These are phyloP conservation scores for Hydractinia echinata DNA, from an alignment of 30 jellyfish, hydroid and myxozoan genomes.

Conservation along the genomic window DNA sequence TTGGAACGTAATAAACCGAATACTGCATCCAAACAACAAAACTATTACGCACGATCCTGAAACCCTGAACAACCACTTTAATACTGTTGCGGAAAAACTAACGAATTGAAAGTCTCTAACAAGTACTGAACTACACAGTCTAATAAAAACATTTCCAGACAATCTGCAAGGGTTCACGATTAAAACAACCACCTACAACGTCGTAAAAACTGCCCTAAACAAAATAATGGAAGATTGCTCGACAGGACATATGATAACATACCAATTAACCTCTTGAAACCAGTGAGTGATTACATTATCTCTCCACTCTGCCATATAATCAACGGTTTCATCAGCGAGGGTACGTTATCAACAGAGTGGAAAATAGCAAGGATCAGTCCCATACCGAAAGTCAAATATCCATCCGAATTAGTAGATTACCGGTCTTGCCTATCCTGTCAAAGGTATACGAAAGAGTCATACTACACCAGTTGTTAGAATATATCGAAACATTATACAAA, in stretches of 20 bases:
- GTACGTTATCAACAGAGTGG: not conserved
- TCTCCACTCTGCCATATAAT: constrained; percentile 7
- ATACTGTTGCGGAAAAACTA: constrained; percentile 4
- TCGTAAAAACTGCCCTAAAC: not conserved
- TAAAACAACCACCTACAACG: not conserved
- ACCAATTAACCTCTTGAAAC: not conserved
- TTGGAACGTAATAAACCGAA: not conserved
- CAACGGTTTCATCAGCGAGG: not conserved
- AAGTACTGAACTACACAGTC: not conserved
- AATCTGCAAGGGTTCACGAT: not conserved
- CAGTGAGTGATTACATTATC: not conserved
- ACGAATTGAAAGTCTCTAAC: not conserved
- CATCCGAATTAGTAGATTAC: not conserved
- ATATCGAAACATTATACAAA: not conserved
- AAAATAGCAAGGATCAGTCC: constrained; percentile 15
- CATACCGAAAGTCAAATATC: not conserved
- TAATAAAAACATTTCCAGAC: too few relatives aligned
- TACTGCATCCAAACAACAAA: too few relatives aligned
- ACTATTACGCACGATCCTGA: too few relatives aligned
- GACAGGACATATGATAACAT: constrained; percentile 8
- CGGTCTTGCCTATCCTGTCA: constrained; percentile 13
- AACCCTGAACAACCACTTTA: not conserved
- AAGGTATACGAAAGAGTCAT: constrained; percentile 26
- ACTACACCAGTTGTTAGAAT: not conserved
- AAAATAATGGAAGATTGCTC: not conserved